Base-by-base conservation (phyloP, 1,140 invertebrate species). In the Phenacoccus solenopsis region DNA sequence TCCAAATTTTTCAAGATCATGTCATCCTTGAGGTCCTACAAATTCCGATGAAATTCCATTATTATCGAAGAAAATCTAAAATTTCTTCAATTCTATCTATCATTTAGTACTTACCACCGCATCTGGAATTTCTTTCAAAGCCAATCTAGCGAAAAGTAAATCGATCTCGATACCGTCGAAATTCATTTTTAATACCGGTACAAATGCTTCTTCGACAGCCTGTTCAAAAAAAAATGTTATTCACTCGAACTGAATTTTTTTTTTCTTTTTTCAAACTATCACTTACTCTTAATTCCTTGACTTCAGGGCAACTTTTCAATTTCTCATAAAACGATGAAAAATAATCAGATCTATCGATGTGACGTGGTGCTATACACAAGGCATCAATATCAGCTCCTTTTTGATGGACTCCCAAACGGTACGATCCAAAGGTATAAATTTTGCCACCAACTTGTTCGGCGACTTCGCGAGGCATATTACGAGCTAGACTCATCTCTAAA, bases 371-470 rank as follows among this genome's bases (percentile, higher is more conserved):
- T 32, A 99, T 95, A 82, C 96, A 98, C 0, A 99, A 79, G 0
- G 97, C 96, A 83, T 99, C 98, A 77, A 99, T 99, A 88, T 99
- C 98, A 75, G 96, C 97, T 57, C 96, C 94, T 84, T 90, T 88
- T 75, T 92, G 95, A 79, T 99, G 95, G n/a, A 99, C 89, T 70
- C 89, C 90, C 73, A 91, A 80, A 73, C 89, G 83, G 76, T 91
- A 99, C 68, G 97, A 99, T 64, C 98, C 98, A 83, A 99, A 99
- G 27, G 98, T 99, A 76, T 96, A 98, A 71, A 99, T 95, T 82
- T 98, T 98, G 3, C 98, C 98, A 64, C 96, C 96, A 73, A 97
- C 87, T 76, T 87, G 86, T 72, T 93, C 90, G 7, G 91, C 90
- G 0, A 92, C 86, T 76, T 85, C 88, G 73, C 85, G 83, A 5